These are phyloP conservation scores for Hyles vespertilio DNA, from an alignment of 1,140 invertebrate species.

Conservation along the genomic window DNA sequence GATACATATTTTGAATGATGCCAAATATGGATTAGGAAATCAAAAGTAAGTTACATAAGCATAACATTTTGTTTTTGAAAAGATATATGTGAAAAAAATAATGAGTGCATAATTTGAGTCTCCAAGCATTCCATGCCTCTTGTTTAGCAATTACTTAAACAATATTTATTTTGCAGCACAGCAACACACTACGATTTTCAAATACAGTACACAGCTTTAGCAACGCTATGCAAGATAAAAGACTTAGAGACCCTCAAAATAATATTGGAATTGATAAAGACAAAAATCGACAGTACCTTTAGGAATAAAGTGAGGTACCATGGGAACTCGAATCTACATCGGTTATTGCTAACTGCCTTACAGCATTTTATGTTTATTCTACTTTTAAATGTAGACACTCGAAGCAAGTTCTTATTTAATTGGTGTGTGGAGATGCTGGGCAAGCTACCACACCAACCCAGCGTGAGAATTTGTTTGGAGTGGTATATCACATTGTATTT, in stretches of 20 bases:
- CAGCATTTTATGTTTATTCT: slow-evolving; percentile 47
- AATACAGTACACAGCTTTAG: slow-evolving; percentile 43
- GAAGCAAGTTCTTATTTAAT: slow-evolving; percentile 3
- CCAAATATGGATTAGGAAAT: slow-evolving; percentile 29
- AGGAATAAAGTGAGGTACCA: slow-evolving; percentile 59
- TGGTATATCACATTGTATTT: slow-evolving; percentile 51
- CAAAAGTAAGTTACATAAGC: slow-evolving; percentile 25
- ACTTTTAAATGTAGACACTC: slow-evolving; percentile 24
- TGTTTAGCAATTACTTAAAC: background rate
- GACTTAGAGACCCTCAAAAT: slow-evolving; percentile 32
- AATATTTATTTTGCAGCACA: slow-evolving; percentile 34
- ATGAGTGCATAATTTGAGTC: too few species aligned
- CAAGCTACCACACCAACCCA: slow-evolving; percentile 52
- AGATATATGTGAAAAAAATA: too few species aligned
- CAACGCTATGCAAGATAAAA: slow-evolving; percentile 37
- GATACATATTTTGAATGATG: slow-evolving; percentile 36
- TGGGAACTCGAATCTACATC: slow-evolving; percentile 46
- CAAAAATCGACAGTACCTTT: slow-evolving; percentile 48
- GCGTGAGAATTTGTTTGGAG: slow-evolving; percentile 48
- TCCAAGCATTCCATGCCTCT: too few species aligned
- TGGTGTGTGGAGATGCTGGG: slow-evolving; percentile 52
- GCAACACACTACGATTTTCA: slow-evolving; percentile 42
- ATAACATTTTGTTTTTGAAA: background rate
- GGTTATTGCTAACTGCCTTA: slow-evolving; percentile 35
- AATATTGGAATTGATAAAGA: slow-evolving; percentile 34